These are phyloP conservation scores for Carassius gibelio DNA, from an alignment of 2,113 vertebrate genomes.

Conservation along the genomic window DNA sequence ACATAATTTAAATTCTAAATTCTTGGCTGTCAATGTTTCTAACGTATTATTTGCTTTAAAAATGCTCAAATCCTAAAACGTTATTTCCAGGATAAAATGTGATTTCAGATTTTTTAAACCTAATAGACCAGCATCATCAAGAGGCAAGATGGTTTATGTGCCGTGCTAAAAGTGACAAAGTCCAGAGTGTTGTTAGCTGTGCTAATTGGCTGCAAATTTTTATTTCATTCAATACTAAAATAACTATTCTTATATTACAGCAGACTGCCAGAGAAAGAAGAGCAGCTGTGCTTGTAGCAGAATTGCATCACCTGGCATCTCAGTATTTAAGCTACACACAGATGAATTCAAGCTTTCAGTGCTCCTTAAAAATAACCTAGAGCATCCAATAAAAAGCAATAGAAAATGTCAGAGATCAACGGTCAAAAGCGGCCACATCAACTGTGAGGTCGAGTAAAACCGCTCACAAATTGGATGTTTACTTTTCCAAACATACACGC, in stretches of 20 bases:
- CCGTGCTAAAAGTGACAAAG: neutral
- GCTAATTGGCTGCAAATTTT: conserved; percentile 5
- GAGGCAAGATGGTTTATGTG: neutral
- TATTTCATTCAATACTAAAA: neutral
- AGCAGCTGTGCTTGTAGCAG: neutral
- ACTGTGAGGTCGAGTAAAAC: conserved; percentile 33
- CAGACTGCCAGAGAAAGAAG: neutral
- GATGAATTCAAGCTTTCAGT: conserved; percentile 19
- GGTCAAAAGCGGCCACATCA: conserved; percentile 17
- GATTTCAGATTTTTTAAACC: too few relatives aligned
- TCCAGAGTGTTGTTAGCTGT: neutral
- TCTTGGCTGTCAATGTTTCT: too few relatives aligned
- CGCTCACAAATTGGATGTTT: conserved; percentile 33
- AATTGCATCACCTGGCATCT: conserved; percentile 19
- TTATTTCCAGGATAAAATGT: too few relatives aligned
- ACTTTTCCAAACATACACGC: conserved; percentile 12
- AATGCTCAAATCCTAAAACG: too few relatives aligned
- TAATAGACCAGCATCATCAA: neutral
- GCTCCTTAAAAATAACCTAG: neutral
- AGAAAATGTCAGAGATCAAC: conserved; percentile 30
- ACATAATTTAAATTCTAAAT: too few relatives aligned
- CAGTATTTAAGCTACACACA: conserved; percentile 14
- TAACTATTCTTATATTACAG: conserved; percentile 14
- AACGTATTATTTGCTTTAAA: too few relatives aligned
- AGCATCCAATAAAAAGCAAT: conserved; percentile 3